Conservation (phyloP, 2,888 invertebrate genomes). For the Hypomecis atomaria region DNA sequence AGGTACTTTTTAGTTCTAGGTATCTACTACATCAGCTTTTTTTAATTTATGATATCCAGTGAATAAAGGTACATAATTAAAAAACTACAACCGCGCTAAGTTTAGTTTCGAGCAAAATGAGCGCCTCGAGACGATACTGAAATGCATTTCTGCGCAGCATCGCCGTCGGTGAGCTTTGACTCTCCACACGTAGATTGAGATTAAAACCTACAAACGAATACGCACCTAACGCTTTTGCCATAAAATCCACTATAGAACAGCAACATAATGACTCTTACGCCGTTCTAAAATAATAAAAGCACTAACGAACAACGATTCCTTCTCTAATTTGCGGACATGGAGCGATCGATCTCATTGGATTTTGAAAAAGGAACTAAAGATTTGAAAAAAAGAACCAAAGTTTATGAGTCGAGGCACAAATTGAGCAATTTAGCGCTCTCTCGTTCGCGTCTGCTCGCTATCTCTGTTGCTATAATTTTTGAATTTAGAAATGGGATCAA, state of each 20-base stretch:
- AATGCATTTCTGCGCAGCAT: slow-evolving; percentile 71
- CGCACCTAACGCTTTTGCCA: slow-evolving; percentile 5
- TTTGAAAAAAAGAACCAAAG: slow-evolving; percentile 40
- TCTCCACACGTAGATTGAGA: slow-evolving; percentile 68
- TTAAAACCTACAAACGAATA: slow-evolving; percentile 37
- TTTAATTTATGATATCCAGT: no score
- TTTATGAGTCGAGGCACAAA: slow-evolving; percentile 77
- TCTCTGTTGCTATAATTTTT: slow-evolving; percentile 60
- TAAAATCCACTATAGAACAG: slow-evolving; percentile 13
- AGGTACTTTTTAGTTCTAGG: no score
- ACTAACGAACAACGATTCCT: slow-evolving; percentile 82
- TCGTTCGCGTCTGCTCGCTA: slow-evolving; percentile 58
- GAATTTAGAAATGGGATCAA: slow-evolving; percentile 61
- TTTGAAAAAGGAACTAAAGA: slow-evolving; percentile 76
- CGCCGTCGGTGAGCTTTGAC: slow-evolving; percentile 67
- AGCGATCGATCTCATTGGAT: slow-evolving; percentile 83
- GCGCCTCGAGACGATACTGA: slow-evolving; percentile 66
- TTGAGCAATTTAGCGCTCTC: slow-evolving; percentile 81
- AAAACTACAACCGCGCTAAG: slow-evolving; percentile 1
- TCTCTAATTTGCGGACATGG: slow-evolving; percentile 83
- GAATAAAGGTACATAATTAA: no score
- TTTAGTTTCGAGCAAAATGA: slow-evolving; percentile 63
- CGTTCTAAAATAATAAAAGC: slow-evolving; percentile 46
- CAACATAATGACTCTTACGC: slow-evolving; percentile 48
- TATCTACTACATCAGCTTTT: no score